A percentile compares a stretch with the other conserved stretches of the same genome.
Conservation (phyloP, 1,140 invertebrate species). For the Notospermus geniculatus region DNA sequence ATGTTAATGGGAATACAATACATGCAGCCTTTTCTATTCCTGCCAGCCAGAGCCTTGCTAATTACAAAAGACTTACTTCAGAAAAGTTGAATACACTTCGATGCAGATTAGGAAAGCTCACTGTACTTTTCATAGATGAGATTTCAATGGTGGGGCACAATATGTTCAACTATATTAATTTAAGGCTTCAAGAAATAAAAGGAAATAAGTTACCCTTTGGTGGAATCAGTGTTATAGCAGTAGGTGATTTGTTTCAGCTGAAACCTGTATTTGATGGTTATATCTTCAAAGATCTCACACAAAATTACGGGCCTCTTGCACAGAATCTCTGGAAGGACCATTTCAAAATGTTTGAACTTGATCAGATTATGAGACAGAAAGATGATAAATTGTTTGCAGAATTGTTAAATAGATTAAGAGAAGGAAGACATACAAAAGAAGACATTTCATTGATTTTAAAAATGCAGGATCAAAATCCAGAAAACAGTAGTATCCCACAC, state of each 20-base stretch:
- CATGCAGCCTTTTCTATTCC: conserved; percentile 27
- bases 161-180: conserved; percentile 25
- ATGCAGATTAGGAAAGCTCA: not conserved
- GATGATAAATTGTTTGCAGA: conserved; percentile 25
- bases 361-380: conserved; percentile 32
- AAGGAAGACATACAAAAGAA: conserved; percentile 18
- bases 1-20: conserved; percentile 24
- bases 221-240: conserved; percentile 25
- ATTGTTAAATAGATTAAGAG: too few relatives aligned
- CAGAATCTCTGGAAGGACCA: conserved; percentile 25
- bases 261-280: too few relatives aligned
- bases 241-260: conserved; percentile 30
- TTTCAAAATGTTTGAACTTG: conserved; percentile 27
- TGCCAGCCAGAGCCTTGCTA: conserved; percentile 16
- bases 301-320: conserved; percentile 19
- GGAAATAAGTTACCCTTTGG: too few relatives aligned
- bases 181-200: too few relatives aligned
- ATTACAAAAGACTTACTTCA: not conserved
- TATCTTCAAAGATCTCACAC: too few relatives aligned
- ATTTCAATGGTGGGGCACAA: conserved; percentile 24
- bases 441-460: conserved; percentile 18
- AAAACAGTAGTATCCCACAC: conserved; percentile 9
- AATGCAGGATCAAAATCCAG: conserved; percentile 13
- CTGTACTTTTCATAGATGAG: not conserved
- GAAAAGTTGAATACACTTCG: not conserved